phyloP scores from a whole-genome alignment of 2,113 vertebrate species.

The Stercorarius parasiticus region DNA sequence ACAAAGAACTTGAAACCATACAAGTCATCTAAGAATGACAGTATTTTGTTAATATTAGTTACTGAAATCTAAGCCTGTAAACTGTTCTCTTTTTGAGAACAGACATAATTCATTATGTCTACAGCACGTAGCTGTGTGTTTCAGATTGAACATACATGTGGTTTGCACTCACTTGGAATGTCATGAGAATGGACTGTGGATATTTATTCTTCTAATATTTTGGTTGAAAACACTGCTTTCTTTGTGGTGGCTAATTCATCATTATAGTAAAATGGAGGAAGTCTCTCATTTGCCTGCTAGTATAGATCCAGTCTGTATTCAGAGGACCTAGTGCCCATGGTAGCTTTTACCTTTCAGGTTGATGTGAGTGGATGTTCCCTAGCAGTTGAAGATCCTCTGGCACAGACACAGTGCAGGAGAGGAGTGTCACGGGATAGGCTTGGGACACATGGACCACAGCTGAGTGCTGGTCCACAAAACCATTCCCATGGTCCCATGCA shows the following conservation, averaged over 20 bases:
- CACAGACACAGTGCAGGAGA: not conserved
- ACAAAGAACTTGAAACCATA: not conserved
- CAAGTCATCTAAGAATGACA: not conserved
- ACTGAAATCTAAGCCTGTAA: not conserved
- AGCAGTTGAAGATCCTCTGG: not conserved
- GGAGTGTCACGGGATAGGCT: not conserved
- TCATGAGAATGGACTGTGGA: not conserved
- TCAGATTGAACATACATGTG: not conserved
- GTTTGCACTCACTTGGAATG: not conserved
- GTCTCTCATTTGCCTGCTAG: not conserved
- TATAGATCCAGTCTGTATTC: not conserved
- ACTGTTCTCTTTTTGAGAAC: not conserved
- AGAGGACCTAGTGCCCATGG: not conserved
- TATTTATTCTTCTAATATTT: not conserved
- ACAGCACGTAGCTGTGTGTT: not conserved
- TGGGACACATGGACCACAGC: not conserved
- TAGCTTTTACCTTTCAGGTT: not conserved
- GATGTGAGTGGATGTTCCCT: not conserved
- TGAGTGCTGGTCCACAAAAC: not conserved
- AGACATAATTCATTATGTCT: not conserved
- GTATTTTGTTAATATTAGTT: not conserved
- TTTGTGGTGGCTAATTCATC: not conserved
- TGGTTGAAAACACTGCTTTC: not conserved
- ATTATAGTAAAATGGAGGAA: not conserved
- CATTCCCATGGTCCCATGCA: not conserved